phyloP scores from a whole-genome alignment of 2,888 invertebrate genomes.

The Tipula confusa region DNA sequence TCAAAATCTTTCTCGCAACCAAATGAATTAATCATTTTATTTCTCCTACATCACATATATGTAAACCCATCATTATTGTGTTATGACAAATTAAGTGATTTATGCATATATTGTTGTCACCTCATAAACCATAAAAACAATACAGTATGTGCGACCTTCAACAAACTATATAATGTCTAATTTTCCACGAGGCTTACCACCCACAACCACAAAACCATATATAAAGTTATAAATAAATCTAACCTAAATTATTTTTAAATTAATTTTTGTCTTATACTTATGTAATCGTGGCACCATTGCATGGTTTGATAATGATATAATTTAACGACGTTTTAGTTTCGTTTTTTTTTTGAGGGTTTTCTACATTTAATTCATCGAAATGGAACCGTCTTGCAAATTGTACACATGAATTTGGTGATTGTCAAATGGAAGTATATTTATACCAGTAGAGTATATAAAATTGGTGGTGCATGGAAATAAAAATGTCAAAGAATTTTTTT shows the following conservation, averaged over 20 bases:
- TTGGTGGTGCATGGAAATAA: background rate
- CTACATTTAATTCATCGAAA: background rate
- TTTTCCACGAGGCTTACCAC: constrained; percentile 15
- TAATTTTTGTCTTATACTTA: background rate
- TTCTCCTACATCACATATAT: background rate
- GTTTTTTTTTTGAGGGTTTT: background rate
- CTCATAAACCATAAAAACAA: background rate
- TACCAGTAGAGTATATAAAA: background rate
- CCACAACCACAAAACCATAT: background rate
- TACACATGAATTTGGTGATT: background rate
- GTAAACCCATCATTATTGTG: background rate
- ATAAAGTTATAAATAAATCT: background rate
- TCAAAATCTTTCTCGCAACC: background rate
- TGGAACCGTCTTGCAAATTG: constrained; percentile 12
- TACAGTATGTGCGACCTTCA: background rate
- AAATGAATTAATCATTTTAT: background rate
- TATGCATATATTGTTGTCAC: constrained; percentile 1
- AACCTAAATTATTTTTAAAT: constrained; percentile 12
- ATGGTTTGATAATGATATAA: constrained; percentile 16
- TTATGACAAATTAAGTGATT: constrained; percentile 25
- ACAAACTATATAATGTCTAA: background rate
- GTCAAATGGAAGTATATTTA: background rate
- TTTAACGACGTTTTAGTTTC: background rate
- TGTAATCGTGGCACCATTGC: background rate
- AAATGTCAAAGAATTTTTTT: background rate